These are phyloP conservation scores for Microcebus griseorufus DNA, from an alignment of 2,113 vertebrate genomes.

Conservation along the genomic window DNA sequence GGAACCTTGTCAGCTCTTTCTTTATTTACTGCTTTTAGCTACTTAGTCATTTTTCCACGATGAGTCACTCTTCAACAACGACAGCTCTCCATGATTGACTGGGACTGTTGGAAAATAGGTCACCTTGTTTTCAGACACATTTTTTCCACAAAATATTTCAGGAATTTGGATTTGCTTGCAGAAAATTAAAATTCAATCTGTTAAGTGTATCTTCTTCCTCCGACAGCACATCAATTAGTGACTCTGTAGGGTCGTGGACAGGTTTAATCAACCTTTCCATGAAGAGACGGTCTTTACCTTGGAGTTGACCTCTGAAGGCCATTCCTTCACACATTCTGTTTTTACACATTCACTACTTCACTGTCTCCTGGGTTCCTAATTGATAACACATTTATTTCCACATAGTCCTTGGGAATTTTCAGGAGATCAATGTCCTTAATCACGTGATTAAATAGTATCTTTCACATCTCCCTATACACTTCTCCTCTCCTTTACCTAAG, in stretches of 20 bases:
- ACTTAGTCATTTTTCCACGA: neutral
- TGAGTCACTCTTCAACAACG: constrained; percentile 53
- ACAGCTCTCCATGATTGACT: constrained; percentile 21
- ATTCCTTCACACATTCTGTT: neutral
- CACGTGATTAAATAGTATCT: neutral
- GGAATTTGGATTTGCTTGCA: constrained; percentile 43
- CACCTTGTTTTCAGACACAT: constrained; percentile 42
- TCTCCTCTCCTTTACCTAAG: neutral
- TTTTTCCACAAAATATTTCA: constrained; percentile 11
- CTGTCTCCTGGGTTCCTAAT: neutral
- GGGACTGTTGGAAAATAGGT: constrained; percentile 4
- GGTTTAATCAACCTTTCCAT: neutral
- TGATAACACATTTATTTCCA: neutral
- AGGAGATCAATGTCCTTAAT: neutral
- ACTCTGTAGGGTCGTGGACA: neutral
- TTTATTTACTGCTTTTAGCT: neutral
- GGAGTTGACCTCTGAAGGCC: neutral
- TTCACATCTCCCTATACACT: neutral
- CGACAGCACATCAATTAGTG: constrained; percentile 15
- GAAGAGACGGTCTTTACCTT: neutral
- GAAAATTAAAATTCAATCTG: constrained; percentile 47
- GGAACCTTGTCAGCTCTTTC: neutral
- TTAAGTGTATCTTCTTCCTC: neutral
- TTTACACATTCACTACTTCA: neutral
- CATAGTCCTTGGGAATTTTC: neutral